Evolutionary conservation across 1,140 invertebrate genomes (phyloP).

Genomic region (Ladona fulva): DNA sequence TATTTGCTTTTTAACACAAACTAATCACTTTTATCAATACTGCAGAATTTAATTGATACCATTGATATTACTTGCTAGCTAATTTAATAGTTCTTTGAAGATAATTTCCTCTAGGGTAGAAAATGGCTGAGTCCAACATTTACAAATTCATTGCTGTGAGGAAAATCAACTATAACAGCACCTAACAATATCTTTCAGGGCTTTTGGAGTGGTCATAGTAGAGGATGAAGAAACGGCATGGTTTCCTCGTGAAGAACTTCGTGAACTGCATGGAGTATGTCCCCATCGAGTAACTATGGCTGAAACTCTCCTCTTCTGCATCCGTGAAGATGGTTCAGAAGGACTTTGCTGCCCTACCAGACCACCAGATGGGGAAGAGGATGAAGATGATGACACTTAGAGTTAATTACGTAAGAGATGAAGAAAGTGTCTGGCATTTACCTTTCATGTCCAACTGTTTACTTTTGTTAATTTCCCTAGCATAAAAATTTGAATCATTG

Average conservation of each 20-base stretch:
- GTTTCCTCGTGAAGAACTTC: slow-evolving; percentile 80
- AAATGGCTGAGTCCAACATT: too few relatives aligned
- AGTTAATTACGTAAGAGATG: too few relatives aligned
- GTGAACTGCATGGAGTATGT: slow-evolving; percentile 77
- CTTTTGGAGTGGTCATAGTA: slow-evolving; percentile 66
- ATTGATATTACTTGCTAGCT: too few relatives aligned
- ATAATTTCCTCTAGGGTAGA: too few relatives aligned
- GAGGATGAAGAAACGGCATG: slow-evolving; percentile 86
- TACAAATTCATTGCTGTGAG: too few relatives aligned
- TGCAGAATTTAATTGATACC: too few relatives aligned
- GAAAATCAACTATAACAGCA: too few relatives aligned
- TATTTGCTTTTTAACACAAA: too few relatives aligned
- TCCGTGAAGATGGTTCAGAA: slow-evolving; percentile 69
- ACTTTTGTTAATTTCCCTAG: not conserved
- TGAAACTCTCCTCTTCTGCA: slow-evolving; percentile 74
- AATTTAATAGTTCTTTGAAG: too few relatives aligned
- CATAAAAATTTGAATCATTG: too few relatives aligned
- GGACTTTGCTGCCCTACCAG: slow-evolving; percentile 70
- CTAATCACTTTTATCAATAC: too few relatives aligned
- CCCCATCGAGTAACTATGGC: slow-evolving; percentile 67
- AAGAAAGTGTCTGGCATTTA: not conserved
- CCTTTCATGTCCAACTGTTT: not conserved
- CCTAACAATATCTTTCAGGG: too few relatives aligned
- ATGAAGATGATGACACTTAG: slow-evolving; percentile 34
- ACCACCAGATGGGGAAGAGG: slow-evolving; percentile 51